Percentiles rank a stretch among this genome's conserved stretches.
Evolutionary conservation across 2,797 vertebrate genomes (phyloP).

Genomic region (Coregonus sp.): DNA sequence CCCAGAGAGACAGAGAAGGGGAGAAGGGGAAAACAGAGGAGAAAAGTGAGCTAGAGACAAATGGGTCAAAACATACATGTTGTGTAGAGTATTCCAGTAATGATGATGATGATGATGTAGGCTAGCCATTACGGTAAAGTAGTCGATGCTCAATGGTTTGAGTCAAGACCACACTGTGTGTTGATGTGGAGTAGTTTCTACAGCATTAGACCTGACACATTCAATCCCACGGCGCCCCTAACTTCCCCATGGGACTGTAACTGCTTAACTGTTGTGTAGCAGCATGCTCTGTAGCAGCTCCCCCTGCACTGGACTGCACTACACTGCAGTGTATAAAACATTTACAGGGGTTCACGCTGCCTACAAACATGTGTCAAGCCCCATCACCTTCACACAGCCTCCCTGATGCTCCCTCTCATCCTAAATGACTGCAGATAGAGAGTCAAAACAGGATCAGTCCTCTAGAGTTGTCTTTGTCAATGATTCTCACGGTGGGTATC

Average conservation of each 20-base stretch:
- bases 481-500: neutral
- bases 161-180: neutral
- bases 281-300: slow-evolving; percentile 29
- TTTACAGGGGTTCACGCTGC: slow-evolving; percentile 38
- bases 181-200: slow-evolving; percentile 10
- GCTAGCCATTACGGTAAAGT: slow-evolving; percentile 8
- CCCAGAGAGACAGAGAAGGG: neutral
- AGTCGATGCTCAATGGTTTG: too few species aligned
- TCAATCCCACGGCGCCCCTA: too few species aligned
- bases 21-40: slow-evolving; percentile 1
- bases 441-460: slow-evolving; percentile 7
- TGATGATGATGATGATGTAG: neutral
- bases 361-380: slow-evolving; percentile 44
- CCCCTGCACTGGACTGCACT: neutral
- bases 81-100: neutral
- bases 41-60: slow-evolving; percentile 15
- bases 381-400: slow-evolving; percentile 42
- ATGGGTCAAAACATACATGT: neutral
- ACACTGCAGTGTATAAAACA: slow-evolving; percentile 46
- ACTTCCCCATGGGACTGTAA: slow-evolving; percentile 7
- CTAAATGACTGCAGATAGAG: neutral
- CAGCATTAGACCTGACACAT: slow-evolving; percentile 31
- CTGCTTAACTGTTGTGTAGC: slow-evolving; percentile 25
- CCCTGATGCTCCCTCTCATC: neutral
- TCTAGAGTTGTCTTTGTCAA: slow-evolving; percentile 12